Evolutionary conservation across 1,140 invertebrate species (phyloP).

Genomic region (Tenebrio molitor): DNA sequence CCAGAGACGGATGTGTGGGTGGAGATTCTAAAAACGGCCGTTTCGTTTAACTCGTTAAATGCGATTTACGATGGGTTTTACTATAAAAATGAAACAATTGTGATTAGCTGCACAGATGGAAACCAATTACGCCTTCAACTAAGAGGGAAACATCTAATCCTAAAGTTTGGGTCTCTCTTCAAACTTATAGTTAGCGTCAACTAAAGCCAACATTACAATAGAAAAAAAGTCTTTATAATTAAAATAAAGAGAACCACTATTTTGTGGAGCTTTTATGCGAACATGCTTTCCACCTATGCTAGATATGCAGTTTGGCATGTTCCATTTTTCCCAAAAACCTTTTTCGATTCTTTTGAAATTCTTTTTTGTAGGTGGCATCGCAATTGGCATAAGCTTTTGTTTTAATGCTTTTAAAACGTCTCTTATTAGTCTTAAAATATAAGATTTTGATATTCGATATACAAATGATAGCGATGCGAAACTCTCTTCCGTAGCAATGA

Average conservation of each 20-base stretch:
- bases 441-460: no score
- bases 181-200: background rate
- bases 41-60: slow-evolving; percentile 20
- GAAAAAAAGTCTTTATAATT: background rate
- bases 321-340: background rate
- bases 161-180: no score
- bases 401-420: no score
- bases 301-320: background rate
- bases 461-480: no score
- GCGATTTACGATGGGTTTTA: slow-evolving; percentile 16
- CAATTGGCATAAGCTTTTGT: no score
- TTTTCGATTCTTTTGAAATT: no score
- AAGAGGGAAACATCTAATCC: no score
- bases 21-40: slow-evolving; percentile 23
- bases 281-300: background rate
- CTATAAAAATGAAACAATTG: slow-evolving; percentile 14
- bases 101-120: slow-evolving; percentile 13
- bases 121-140: slow-evolving; percentile 5
- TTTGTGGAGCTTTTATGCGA: background rate
- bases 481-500: no score
- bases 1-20: no score
- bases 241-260: background rate
- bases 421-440: no score
- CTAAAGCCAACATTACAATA: background rate
- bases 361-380: no score